These are phyloP conservation scores for Chaetura pelagica DNA, from an alignment of 2,113 vertebrate genomes.

Conservation along the genomic window DNA sequence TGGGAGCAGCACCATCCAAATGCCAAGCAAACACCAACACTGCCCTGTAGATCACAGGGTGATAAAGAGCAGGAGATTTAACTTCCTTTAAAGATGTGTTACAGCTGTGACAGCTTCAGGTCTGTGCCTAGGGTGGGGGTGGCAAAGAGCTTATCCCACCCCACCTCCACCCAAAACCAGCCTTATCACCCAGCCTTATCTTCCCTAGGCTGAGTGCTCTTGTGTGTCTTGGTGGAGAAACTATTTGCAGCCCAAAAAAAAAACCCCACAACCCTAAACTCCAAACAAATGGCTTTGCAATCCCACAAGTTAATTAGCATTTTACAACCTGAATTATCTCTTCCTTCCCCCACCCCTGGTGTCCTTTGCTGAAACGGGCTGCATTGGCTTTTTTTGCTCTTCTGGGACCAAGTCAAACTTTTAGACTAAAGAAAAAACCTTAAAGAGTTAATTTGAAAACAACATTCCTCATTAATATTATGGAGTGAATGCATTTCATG, in stretches of 20 bases:
- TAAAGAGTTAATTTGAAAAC: neutral
- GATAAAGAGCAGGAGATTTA: neutral
- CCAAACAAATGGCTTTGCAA: neutral
- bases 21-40: fast-evolving
- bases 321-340: neutral
- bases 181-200: neutral
- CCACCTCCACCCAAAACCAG: neutral
- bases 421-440: neutral
- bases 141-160: neutral
- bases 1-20: neutral
- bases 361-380: neutral
- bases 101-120: neutral
- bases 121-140: neutral
- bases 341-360: neutral
- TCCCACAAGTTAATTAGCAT: neutral
- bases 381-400: neutral
- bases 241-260: neutral
- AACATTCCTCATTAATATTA: neutral
- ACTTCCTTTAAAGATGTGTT: neutral
- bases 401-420: neutral
- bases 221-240: neutral
- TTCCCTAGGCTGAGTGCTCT: neutral
- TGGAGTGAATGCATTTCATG: neutral
- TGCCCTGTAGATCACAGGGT: fast-evolving
- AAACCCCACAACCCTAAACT: too few species aligned